These are phyloP conservation scores for Holacanthus passer DNA, from an alignment of 2,113 vertebrate species.

Conservation along the genomic window DNA sequence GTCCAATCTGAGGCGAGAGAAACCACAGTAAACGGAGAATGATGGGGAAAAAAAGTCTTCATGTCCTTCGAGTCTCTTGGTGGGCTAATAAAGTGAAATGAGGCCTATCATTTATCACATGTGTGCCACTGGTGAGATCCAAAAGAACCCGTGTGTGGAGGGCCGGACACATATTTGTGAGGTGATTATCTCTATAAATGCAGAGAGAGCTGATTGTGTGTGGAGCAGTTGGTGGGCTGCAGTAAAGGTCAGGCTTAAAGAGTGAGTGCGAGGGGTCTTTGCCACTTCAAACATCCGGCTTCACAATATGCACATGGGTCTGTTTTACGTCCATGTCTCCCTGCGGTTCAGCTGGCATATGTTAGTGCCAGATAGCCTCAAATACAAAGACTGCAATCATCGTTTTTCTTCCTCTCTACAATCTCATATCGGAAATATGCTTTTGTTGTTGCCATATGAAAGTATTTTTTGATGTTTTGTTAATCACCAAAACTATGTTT, in stretches of 20 bases:
- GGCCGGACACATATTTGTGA: slow-evolving; percentile 26
- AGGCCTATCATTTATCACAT: slow-evolving; percentile 55
- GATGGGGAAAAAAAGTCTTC: neutral
- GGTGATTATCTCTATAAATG: slow-evolving; percentile 65
- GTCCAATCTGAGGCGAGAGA: slow-evolving; percentile 36
- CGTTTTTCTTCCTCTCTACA: slow-evolving; percentile 29
- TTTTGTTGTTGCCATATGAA: slow-evolving; percentile 49
- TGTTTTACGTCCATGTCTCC: slow-evolving; percentile 37
- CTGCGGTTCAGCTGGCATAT: slow-evolving; percentile 53
- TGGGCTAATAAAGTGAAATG: slow-evolving; percentile 62
- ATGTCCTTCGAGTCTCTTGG: slow-evolving; percentile 12
- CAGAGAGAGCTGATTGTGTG: neutral
- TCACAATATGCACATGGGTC: slow-evolving; percentile 34
- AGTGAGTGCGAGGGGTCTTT: slow-evolving; percentile 32
- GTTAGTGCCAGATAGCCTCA: slow-evolving; percentile 65
- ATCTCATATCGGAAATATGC: slow-evolving; percentile 38
- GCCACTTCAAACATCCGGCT: slow-evolving; percentile 57
- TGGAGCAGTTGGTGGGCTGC: slow-evolving; percentile 53
- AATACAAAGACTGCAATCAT: slow-evolving; percentile 44
- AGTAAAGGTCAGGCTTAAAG: slow-evolving; percentile 68
- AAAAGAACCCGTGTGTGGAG: neutral
- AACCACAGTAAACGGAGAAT: slow-evolving; percentile 49
- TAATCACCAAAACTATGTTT: neutral
- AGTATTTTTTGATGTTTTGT: slow-evolving; percentile 11
- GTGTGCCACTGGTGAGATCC: slow-evolving; percentile 12